Evolutionary conservation across 2,797 vertebrate genomes (phyloP).

Genomic region (Geotrypetes seraphini): DNA sequence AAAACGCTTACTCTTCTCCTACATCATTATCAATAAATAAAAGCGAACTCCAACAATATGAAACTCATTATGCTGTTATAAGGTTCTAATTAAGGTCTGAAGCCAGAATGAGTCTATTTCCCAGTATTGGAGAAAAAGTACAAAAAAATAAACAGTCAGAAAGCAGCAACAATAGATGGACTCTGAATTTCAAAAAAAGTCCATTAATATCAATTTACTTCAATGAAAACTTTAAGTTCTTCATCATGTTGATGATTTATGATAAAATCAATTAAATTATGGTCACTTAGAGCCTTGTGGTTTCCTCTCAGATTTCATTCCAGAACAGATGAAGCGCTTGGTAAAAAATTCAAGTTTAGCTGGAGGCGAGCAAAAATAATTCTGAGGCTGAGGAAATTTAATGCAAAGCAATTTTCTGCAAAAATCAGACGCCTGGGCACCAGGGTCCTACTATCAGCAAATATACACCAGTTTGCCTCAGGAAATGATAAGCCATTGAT

Average conservation of each 20-base stretch:
- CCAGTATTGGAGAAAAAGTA: too few relatives aligned
- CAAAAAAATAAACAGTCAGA: too few relatives aligned
- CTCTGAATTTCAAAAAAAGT: conserved; percentile 50
- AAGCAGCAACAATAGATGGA: conserved; percentile 23
- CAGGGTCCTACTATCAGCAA: conserved; percentile 11
- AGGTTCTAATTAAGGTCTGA: too few relatives aligned
- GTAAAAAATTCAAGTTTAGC: conserved; percentile 49
- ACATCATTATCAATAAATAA: too few relatives aligned
- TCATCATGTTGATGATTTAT: conserved; percentile 83
- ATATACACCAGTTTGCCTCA: conserved; percentile 20
- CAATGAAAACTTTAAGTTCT: conserved; percentile 61
- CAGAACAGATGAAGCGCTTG: conserved; percentile 48
- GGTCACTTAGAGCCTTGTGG: conserved; percentile 63
- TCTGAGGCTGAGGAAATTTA: conserved; percentile 51
- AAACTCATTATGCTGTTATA: too few relatives aligned
- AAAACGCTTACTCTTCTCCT: too few relatives aligned
- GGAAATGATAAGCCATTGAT: conserved; percentile 37
- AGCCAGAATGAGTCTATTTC: too few relatives aligned
- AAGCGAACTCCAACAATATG: too few relatives aligned
- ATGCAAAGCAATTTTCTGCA: conserved; percentile 56
- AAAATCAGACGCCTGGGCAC: conserved; percentile 17
- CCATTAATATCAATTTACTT: conserved; percentile 73
- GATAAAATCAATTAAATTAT: conserved; percentile 83
- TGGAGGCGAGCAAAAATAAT: conserved; percentile 58
- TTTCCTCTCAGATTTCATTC: conserved; percentile 63